A percentile compares a stretch with the other conserved stretches of the same genome.
Conservation (phyloP, 1,140 invertebrate genomes). For the Drosophila navojoa region DNA sequence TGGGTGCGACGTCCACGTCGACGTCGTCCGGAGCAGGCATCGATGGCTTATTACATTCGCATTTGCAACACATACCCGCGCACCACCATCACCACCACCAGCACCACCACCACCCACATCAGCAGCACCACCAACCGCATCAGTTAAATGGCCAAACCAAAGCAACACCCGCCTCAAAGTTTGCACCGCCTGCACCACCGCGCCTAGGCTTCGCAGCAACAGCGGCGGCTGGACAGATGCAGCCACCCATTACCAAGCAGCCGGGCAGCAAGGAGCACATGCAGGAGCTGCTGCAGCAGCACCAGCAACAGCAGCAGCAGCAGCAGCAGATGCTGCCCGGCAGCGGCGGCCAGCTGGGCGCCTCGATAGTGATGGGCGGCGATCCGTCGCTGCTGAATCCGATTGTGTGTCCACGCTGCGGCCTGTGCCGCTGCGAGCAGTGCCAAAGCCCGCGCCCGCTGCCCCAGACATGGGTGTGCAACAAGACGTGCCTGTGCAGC, state of each 20-base stretch:
- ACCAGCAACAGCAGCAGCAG: constrained; percentile 45
- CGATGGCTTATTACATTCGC: constrained; percentile 83
- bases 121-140: constrained; percentile 16
- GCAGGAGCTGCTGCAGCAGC: constrained; percentile 69
- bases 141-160: constrained; percentile 46
- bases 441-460: constrained; percentile 93
- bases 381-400: constrained; percentile 84
- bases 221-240: background rate
- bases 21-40: constrained; percentile 48
- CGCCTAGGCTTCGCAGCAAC: constrained; percentile 29
- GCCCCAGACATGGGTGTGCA: constrained; percentile 94
- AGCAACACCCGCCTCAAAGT: constrained; percentile 66
- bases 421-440: constrained; percentile 93
- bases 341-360: constrained; percentile 42
- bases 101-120: constrained; percentile 15
- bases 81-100: constrained; percentile 43
- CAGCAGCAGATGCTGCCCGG: constrained; percentile 38
- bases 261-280: constrained; percentile 85
- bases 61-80: constrained; percentile 53
- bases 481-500: constrained; percentile 93
- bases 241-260: constrained; percentile 85
- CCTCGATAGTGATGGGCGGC: constrained; percentile 66
- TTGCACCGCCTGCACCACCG: constrained; percentile 43
- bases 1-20: constrained; percentile 23
- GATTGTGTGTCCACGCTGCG: constrained; percentile 93